A percentile compares a stretch with the other conserved stretches of the same genome.
Evolutionary conservation across 2,797 vertebrate species (phyloP).

Genomic region (Scolopax rusticola): DNA sequence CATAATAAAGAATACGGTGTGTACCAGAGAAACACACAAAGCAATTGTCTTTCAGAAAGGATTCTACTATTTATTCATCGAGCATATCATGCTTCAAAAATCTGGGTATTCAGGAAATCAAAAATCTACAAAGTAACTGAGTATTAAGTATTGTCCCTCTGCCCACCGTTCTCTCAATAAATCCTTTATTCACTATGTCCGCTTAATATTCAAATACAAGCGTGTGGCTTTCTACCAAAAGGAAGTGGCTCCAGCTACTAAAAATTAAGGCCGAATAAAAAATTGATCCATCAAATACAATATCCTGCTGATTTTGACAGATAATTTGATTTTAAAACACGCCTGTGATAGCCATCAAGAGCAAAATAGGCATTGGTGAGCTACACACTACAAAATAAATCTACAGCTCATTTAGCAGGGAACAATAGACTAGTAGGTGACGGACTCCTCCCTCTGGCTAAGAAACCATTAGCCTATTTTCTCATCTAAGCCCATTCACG

Average conservation of each 20-base stretch:
- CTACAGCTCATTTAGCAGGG: constrained; percentile 42
- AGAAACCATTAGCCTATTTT: constrained; percentile 57
- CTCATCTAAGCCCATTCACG: neutral
- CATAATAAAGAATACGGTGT: neutral
- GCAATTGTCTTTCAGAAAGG: neutral
- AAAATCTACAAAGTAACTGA: neutral
- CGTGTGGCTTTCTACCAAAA: neutral
- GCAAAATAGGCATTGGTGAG: neutral
- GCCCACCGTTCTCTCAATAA: neutral
- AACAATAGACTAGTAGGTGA: constrained; percentile 51
- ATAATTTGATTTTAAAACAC: constrained; percentile 12
- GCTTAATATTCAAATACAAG: constrained; percentile 31
- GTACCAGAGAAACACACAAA: constrained; percentile 23
- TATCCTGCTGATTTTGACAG: neutral
- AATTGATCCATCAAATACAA: neutral
- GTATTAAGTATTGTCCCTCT: neutral
- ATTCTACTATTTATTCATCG: constrained; percentile 31
- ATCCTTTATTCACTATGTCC: constrained; percentile 24
- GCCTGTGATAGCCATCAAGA: neutral
- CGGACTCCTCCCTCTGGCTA: constrained; percentile 55
- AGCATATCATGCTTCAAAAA: neutral
- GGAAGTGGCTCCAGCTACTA: constrained; percentile 9
- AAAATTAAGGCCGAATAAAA: constrained; percentile 4
- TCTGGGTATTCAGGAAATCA: neutral
- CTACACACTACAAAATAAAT: constrained; percentile 5